Conservation (phyloP, 2,888 invertebrate genomes). For the Maniola hyperantus region DNA sequence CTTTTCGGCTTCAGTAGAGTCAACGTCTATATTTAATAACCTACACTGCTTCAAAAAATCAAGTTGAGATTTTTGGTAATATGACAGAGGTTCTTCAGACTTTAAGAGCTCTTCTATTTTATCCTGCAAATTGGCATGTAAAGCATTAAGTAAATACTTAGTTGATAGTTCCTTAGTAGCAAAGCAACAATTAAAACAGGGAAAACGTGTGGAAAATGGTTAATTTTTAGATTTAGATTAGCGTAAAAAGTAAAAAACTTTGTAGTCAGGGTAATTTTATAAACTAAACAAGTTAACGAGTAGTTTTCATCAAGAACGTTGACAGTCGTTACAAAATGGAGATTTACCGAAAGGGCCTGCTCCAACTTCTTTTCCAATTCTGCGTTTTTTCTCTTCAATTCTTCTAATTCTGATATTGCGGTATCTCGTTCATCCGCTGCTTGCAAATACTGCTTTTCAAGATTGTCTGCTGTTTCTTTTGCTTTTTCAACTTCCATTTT, state of each 20-base stretch:
- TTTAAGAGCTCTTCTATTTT: slow-evolving; percentile 57
- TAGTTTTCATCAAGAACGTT: too few relatives aligned
- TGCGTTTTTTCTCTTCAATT: slow-evolving; percentile 89
- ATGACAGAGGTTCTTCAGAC: slow-evolving; percentile 73
- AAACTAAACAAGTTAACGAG: neutral
- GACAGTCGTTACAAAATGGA: neutral
- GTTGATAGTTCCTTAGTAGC: slow-evolving; percentile 26
- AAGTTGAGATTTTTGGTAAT: slow-evolving; percentile 72
- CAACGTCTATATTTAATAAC: slow-evolving; percentile 68
- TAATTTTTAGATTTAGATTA: neutral
- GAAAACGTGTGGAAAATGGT: neutral
- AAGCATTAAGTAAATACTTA: slow-evolving; percentile 39
- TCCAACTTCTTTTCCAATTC: slow-evolving; percentile 90
- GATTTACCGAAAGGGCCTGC: slow-evolving; percentile 83
- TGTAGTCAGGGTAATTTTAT: neutral
- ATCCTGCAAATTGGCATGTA: slow-evolving; percentile 65
- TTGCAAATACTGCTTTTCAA: slow-evolving; percentile 90
- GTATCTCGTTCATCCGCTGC: slow-evolving; percentile 90
- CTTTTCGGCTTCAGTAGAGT: slow-evolving; percentile 65
- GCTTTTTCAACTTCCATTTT: slow-evolving; percentile 90
- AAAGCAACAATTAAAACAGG: slow-evolving; percentile 12
- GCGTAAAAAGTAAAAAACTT: neutral
- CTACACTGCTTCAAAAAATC: slow-evolving; percentile 78
- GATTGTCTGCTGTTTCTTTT: slow-evolving; percentile 89
- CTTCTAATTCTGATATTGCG: slow-evolving; percentile 89